Percentiles rank a stretch among this genome's conserved stretches.
Evolutionary conservation across 2,797 vertebrate genomes (phyloP).

Genomic region (Hypotaenidia philippensis): DNA sequence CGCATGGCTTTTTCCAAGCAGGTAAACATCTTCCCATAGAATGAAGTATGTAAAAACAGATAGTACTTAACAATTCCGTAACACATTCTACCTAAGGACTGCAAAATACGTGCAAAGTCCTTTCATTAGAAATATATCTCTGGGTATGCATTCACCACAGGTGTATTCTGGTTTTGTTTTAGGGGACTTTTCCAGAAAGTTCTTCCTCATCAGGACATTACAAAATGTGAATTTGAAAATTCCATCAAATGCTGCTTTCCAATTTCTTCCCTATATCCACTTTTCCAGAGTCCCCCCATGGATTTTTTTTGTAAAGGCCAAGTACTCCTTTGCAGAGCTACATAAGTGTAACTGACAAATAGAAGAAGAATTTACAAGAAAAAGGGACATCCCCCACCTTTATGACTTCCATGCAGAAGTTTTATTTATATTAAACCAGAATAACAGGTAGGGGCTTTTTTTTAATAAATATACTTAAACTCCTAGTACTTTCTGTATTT

Average conservation of each 20-base stretch:
- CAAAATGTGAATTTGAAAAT: not conserved
- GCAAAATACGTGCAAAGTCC: not conserved
- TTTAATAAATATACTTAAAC: not conserved
- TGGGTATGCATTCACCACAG: not conserved
- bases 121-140: not conserved
- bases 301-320: not conserved
- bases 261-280: not conserved
- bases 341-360: not conserved
- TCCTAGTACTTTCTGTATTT: not conserved
- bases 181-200: not conserved
- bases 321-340: not conserved
- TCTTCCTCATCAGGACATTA: not conserved
- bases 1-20: not conserved
- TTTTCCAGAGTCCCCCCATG: not conserved
- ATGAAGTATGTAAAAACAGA: not conserved
- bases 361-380: not conserved
- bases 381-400: not conserved
- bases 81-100: not conserved
- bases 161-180: not conserved
- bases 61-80: not conserved
- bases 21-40: not conserved
- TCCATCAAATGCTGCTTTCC: not conserved
- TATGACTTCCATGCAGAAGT: not conserved
- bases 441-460: not conserved
- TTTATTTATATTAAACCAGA: not conserved